A percentile compares a stretch with the other conserved stretches of the same genome.
These are phyloP conservation scores for Drosophila atripex DNA, from an alignment of 2,888 invertebrate genomes.

Conservation along the genomic window DNA sequence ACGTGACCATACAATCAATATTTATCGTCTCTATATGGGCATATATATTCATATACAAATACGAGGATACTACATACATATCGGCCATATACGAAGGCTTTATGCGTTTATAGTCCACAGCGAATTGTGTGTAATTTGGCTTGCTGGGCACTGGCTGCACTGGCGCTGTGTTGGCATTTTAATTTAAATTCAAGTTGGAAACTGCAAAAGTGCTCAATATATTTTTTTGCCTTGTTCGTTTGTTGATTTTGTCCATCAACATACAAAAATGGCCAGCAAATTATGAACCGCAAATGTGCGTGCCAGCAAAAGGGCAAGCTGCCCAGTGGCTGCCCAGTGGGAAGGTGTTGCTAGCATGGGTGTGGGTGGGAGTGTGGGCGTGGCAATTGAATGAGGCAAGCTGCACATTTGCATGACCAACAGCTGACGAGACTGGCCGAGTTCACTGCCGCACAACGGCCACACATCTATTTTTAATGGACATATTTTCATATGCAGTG, in stretches of 20 bases:
- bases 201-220: slow-evolving; percentile 45
- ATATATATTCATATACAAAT: slow-evolving; percentile 20
- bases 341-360: neutral
- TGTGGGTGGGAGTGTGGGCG: slow-evolving; percentile 44
- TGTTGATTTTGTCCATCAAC: slow-evolving; percentile 79
- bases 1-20: slow-evolving; percentile 72
- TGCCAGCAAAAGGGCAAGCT: slow-evolving; percentile 38
- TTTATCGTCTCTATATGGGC: slow-evolving; percentile 58
- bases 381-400: slow-evolving; percentile 31
- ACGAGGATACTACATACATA: slow-evolving; percentile 5
- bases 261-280: slow-evolving; percentile 76
- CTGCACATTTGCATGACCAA: slow-evolving; percentile 36
- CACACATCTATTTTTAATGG: slow-evolving; percentile 74
- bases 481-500: slow-evolving; percentile 57
- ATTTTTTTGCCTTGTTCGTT: slow-evolving; percentile 37
- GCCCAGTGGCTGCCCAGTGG: neutral
- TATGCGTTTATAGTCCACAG: slow-evolving; percentile 52
- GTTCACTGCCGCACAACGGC: slow-evolving; percentile 45
- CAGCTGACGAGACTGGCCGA: slow-evolving; percentile 31
- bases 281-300: slow-evolving; percentile 78
- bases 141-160: slow-evolving; percentile 1
- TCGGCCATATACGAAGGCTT: slow-evolving; percentile 20
- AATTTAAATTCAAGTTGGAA: slow-evolving; percentile 75
- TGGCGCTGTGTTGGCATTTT: slow-evolving; percentile 59
- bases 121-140: slow-evolving; percentile 54